phyloP scores from a whole-genome alignment of 2,113 vertebrate species.

The Tenrec ecaudatus region DNA sequence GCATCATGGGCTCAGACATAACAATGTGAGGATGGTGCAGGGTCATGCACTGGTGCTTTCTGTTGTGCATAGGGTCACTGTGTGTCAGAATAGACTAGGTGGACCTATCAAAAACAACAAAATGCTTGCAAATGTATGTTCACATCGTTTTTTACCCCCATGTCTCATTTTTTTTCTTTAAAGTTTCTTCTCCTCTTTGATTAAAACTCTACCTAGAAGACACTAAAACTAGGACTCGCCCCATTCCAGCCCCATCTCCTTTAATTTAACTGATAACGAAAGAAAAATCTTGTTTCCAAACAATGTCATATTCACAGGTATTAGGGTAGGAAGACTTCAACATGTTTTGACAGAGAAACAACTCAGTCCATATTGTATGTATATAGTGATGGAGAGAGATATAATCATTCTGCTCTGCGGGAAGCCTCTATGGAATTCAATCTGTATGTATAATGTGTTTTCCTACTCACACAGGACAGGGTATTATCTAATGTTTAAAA shows the following conservation, averaged over 20 bases:
- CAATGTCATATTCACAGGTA: neutral
- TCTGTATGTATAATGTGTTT: neutral
- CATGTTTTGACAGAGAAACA: neutral
- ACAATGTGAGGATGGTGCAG: too few relatives aligned
- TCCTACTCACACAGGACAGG: neutral
- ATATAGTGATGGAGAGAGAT: neutral
- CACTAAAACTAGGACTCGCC: neutral
- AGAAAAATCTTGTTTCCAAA: neutral
- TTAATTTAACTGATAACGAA: neutral
- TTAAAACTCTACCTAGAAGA: neutral
- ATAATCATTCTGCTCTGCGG: constrained; percentile 12
- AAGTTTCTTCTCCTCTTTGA: neutral
- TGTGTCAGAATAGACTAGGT: too few relatives aligned
- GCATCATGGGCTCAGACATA: too few relatives aligned
- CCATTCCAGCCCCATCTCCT: neutral
- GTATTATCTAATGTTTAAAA: constrained; percentile 53
- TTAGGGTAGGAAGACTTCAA: neutral
- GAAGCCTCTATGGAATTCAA: neutral
- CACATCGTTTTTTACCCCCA: neutral
- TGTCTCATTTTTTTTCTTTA: neutral
- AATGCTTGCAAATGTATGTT: neutral
- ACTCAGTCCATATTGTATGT: neutral
- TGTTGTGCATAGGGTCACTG: too few relatives aligned
- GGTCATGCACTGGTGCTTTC: too few relatives aligned
- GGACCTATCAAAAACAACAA: too few relatives aligned